Conservation (phyloP, 2,888 invertebrate genomes). For the Cephus pygmeus region DNA sequence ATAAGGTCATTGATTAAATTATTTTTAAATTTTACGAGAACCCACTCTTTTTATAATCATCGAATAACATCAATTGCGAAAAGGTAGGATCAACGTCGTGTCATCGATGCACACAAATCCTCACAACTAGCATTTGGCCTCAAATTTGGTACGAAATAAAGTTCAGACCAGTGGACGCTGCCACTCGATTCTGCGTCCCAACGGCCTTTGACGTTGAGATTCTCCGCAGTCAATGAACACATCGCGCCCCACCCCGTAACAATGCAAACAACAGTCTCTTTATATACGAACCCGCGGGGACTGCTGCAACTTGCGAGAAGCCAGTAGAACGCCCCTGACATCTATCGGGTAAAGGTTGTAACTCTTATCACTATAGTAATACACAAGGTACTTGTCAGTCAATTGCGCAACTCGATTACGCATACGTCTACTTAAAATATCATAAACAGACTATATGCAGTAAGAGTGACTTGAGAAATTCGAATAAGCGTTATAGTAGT, state of each 20-base stretch:
- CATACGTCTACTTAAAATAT: background rate
- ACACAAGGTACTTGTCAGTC: background rate
- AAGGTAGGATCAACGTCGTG: constrained; percentile 3
- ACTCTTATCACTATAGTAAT: background rate
- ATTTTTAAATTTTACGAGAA: too few species aligned
- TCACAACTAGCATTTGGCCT: background rate
- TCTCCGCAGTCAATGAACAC: background rate
- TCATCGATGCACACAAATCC: background rate
- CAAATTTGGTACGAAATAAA: background rate
- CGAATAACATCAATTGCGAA: background rate
- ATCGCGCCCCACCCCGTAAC: constrained; percentile 1
- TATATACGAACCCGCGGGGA: background rate
- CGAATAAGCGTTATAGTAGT: background rate
- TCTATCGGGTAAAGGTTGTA: background rate
- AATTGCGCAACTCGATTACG: background rate
- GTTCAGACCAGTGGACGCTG: background rate
- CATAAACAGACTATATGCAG: background rate
- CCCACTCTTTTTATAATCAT: background rate
- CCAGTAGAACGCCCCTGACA: background rate
- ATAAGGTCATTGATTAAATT: too few species aligned
- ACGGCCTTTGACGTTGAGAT: background rate
- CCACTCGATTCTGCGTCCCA: background rate
- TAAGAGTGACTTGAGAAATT: background rate
- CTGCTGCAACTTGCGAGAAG: background rate
- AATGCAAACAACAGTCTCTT: background rate